Evolutionary conservation across 2,113 vertebrate genomes (phyloP).

Genomic region (Oreochromis tanganicae): DNA sequence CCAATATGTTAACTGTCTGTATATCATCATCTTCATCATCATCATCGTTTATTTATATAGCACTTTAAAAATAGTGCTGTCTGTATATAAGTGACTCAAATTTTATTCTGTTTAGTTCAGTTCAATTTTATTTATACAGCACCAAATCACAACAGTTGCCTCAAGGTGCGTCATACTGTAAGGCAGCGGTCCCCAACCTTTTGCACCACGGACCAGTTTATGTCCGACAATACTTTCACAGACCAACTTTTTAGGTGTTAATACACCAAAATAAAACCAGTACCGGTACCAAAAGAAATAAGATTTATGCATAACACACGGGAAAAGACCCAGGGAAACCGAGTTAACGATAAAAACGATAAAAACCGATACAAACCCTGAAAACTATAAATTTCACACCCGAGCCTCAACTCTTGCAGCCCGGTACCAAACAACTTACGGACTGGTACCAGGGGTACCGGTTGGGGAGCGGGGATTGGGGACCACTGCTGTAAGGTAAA

Average conservation of each 20-base stretch:
- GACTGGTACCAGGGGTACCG: neutral
- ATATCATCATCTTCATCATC: neutral
- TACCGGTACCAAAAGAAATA: neutral
- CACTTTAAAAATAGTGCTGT: neutral
- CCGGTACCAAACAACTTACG: neutral
- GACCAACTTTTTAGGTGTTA: neutral
- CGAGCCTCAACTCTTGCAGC: neutral
- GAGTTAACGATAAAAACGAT: neutral
- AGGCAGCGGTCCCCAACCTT: neutral
- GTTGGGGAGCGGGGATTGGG: neutral
- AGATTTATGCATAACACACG: neutral
- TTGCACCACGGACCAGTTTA: neutral
- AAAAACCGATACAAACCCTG: neutral
- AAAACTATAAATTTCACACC: neutral
- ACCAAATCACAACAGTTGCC: neutral
- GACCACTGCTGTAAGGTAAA: neutral
- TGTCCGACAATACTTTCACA: neutral
- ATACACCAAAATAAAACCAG: neutral
- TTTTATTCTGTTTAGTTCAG: neutral
- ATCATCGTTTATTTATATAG: neutral
- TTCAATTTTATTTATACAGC: fast-evolving
- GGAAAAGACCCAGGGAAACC: fast-evolving
- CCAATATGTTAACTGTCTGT: neutral
- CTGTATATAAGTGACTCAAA: neutral
- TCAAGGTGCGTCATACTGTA: neutral